Base-by-base conservation (phyloP, 2,113 vertebrate genomes). In the Menura novaehollandiae region DNA sequence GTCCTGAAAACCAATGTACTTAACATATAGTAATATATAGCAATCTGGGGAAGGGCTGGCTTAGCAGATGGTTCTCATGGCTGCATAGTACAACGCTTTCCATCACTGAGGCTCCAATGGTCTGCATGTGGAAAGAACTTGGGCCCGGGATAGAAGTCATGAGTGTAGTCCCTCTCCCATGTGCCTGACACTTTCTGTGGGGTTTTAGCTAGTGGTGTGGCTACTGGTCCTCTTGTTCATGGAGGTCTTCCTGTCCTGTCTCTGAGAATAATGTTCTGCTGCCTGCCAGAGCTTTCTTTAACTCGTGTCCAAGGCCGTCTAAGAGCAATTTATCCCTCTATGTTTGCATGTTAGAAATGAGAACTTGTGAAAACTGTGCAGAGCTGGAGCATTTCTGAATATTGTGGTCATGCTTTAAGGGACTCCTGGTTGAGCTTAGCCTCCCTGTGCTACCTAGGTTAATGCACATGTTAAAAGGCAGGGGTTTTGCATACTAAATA, bases 131-230 rank as follows among this genome's bases (percentile, higher is more conserved):
- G 47, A 86, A 87, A 71, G 76, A 94, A 80, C 22, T 27, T 81
- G 21, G 2, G 13, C 51, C 39, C 21, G 43, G 39, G 43, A 22
- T 39, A 62, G 46, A 41, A 67, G 28, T 46, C 10, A 14, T n/a
- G 15, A 58, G 39, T 43, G 15, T 35, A 35, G 28, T 62, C 32
- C 16, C 6, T 43, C 15, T 90, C 6, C 11, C 13, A 10, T 0
- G 0, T 9, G 14, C 51, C 63, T 89, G 37, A 46, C 3, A 0
- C 35, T 67, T 71, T 56, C 49, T 91, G 15, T 0, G 0, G 24
- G 19, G 13, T 67, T 79, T 88, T 73, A 56, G 72, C n/a, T 35
- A n/a, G 13, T 22, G 11, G 15, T 73, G 27, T 59, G 64, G n/a
- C 47, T 76, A 76, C 27, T 33, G 47, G 23, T 26, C 7, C 20